These are phyloP conservation scores for Nibea albiflora DNA, from an alignment of 2,113 vertebrate genomes.

Conservation along the genomic window DNA sequence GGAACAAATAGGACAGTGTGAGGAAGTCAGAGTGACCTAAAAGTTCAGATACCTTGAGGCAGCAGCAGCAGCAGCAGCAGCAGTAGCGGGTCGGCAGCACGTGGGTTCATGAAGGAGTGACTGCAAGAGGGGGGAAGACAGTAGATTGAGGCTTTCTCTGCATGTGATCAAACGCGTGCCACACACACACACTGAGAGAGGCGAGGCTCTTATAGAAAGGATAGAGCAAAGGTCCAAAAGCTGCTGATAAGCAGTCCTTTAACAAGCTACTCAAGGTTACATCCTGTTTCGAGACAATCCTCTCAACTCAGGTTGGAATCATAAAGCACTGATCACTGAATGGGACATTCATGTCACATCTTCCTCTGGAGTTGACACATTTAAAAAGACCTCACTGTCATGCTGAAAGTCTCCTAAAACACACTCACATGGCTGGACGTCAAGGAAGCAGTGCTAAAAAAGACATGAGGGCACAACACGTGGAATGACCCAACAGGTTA, in stretches of 20 bases:
- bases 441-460: not conserved
- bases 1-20: not conserved
- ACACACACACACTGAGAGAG: slow-evolving; percentile 47
- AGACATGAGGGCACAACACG: not conserved
- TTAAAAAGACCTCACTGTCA: not conserved
- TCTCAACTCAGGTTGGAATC: not conserved
- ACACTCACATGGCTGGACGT: not conserved
- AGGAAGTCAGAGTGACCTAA: not conserved
- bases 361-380: no score
- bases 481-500: slow-evolving; percentile 22
- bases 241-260: slow-evolving; percentile 75
- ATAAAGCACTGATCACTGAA: not conserved
- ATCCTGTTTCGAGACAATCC: slow-evolving; percentile 31
- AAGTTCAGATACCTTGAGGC: slow-evolving; percentile 48
- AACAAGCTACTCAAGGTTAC: slow-evolving; percentile 65
- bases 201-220: slow-evolving; percentile 34
- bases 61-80: slow-evolving; percentile 10
- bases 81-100: slow-evolving; percentile 36
- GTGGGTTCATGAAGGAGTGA: slow-evolving; percentile 27
- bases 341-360: no score
- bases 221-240: slow-evolving; percentile 78
- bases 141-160: slow-evolving; percentile 33
- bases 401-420: not conserved
- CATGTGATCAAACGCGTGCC: slow-evolving; percentile 49
- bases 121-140: slow-evolving; percentile 48